Base-by-base conservation (phyloP, 92 coral and sea anemone genomes). In the Isaurus tuberculatus region DNA sequence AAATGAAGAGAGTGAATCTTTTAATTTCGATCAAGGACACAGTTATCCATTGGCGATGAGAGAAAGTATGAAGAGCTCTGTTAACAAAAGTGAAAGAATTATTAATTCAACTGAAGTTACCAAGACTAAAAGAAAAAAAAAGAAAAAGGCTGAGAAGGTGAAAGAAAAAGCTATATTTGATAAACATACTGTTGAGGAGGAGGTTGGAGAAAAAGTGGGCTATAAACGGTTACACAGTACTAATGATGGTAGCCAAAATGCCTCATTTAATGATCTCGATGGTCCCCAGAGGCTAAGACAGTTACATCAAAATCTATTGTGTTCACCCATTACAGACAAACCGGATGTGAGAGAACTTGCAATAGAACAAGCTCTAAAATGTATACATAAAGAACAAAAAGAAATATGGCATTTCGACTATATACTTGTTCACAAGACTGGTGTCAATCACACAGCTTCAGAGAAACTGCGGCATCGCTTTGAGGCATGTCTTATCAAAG, bases 341-440 rank as follows among this genome's bases (percentile, higher is more conserved):
- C 85, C 84, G 30, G 98, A 95, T 80, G 70, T 90, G 46, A 88
- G 98, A 72, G 87, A 93, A 86, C 90, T 91, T 55, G 98, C 98
- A 37, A 70, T 95, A 46, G 91, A 91, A 26, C 90, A 89, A 29
- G 98, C 95, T 23, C 72, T 93, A 30, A 90, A 83, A 11, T 84
- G 79, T 60, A 31, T 73, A 67, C 80, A 72, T 9, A 85, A 88
- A 8, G 79, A 68, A 5, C 84, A 73, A 48, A 90, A 67, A 48
- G 91, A 88, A 60, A 73, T 66, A 63, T 61, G 89, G 58, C 98
- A 95, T 81, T 65, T 87, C 64, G 98, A 95, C 74, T 95, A 93
- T 84, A 94, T 94, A 13, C 67, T 95, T 43, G 95, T 91, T 25
- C 90, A 91, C 70, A 91, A 83, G 90, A 84, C 95, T 15, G 95